These are phyloP conservation scores for Tridacna gigas DNA, from an alignment of 2,888 invertebrate genomes.

Conservation along the genomic window DNA sequence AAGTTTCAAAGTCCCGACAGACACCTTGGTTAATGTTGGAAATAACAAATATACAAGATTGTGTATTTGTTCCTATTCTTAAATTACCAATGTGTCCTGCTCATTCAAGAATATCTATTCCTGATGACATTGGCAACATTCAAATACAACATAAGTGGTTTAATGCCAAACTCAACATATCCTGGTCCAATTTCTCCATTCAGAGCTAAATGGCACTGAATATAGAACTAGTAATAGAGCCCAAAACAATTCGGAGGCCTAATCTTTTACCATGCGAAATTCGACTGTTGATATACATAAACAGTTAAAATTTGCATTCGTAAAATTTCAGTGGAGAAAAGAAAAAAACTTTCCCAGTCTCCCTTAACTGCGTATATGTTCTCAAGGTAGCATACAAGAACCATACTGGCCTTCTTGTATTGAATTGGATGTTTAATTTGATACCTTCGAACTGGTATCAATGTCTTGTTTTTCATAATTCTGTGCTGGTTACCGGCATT, in stretches of 20 bases:
- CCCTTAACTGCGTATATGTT: too few relatives aligned
- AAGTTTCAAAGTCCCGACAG: background rate
- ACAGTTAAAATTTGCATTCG: too few relatives aligned
- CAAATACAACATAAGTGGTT: background rate
- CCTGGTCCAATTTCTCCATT: slow-evolving; percentile 7
- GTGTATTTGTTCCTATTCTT: slow-evolving; percentile 17
- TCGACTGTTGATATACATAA: too few relatives aligned
- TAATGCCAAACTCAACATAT: background rate
- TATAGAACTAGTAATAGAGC: background rate
- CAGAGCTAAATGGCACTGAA: background rate
- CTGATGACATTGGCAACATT: background rate
- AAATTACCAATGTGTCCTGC: slow-evolving; percentile 24
- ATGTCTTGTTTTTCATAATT: too few relatives aligned
- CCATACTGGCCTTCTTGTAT: too few relatives aligned
- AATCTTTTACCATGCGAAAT: background rate
- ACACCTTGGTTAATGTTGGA: slow-evolving; percentile 13
- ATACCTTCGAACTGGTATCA: too few relatives aligned
- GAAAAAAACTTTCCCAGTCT: too few relatives aligned
- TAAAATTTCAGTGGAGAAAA: too few relatives aligned
- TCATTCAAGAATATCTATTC: slow-evolving; percentile 7
- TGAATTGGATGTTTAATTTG: too few relatives aligned
- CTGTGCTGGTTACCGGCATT: too few relatives aligned
- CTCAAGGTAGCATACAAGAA: too few relatives aligned
- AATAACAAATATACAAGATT: slow-evolving; percentile 1
- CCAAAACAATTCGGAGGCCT: too few relatives aligned